Evolutionary conservation across 2,888 invertebrate species (phyloP).

Genomic region (Venusia cambrica): DNA sequence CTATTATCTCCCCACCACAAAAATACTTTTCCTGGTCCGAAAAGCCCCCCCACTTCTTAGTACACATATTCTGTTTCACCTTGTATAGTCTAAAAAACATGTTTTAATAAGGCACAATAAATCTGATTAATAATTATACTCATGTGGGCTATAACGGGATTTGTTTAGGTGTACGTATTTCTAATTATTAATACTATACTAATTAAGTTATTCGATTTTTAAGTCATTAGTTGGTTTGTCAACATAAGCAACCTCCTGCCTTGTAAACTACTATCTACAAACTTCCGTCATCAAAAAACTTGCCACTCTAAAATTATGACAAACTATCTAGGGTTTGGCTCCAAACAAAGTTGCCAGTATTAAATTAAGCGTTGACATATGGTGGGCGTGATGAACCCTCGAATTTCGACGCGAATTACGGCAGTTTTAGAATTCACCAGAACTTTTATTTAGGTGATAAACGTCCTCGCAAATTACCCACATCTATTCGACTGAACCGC

Average conservation of each 20-base stretch:
- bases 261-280: background rate
- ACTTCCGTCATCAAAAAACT: conserved; percentile 11
- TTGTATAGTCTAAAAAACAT: too few relatives aligned
- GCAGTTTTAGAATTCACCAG: conserved; percentile 67
- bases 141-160: too few relatives aligned
- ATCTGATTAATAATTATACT: too few relatives aligned
- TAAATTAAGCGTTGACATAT: conserved; percentile 67
- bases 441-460: conserved; percentile 78
- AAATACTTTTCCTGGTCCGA: too few relatives aligned
- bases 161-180: too few relatives aligned
- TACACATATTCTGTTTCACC: too few relatives aligned
- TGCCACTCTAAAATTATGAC: conserved; percentile 23
- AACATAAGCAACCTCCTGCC: background rate
- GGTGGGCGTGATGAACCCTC: conserved; percentile 66
- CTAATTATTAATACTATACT: too few relatives aligned
- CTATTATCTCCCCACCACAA: too few relatives aligned
- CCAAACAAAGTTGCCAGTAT: conserved; percentile 57
- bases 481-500: conserved; percentile 69
- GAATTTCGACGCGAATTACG: conserved; percentile 63
- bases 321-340: conserved; percentile 39
- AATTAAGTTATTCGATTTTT: background rate
- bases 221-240: background rate
- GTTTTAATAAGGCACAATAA: too few relatives aligned
- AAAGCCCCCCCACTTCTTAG: too few relatives aligned
- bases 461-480: conserved; percentile 73